Evolutionary conservation across 2,888 invertebrate species (phyloP).

Genomic region (Phyllotreta striolata): DNA sequence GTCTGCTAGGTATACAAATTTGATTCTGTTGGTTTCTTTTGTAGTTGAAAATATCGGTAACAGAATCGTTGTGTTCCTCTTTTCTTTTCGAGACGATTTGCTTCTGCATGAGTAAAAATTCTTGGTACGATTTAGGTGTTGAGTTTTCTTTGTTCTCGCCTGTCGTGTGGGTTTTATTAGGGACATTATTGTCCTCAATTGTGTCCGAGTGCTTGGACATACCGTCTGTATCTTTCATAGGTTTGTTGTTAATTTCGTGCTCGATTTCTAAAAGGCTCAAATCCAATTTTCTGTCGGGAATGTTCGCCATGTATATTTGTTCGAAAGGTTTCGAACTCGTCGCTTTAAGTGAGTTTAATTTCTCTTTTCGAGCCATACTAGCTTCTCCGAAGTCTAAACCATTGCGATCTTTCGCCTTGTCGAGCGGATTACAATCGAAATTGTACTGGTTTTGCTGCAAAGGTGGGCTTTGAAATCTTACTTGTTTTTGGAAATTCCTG

Average conservation of each 20-base stretch:
- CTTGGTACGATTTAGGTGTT: constrained; percentile 47
- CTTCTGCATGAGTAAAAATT: constrained; percentile 45
- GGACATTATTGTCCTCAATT: not conserved
- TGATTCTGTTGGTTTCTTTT: constrained; percentile 32
- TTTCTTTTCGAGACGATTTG: constrained; percentile 31
- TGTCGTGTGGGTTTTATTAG: not conserved
- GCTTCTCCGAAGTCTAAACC: constrained; percentile 17
- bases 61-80: constrained; percentile 41
- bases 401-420: constrained; percentile 21
- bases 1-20: not conserved
- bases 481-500: constrained; percentile 51
- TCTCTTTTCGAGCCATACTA: constrained; percentile 23
- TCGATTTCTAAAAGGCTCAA: constrained; percentile 57
- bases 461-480: constrained; percentile 55
- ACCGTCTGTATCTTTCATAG: constrained; percentile 15
- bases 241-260: constrained; percentile 27
- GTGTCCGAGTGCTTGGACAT: not conserved
- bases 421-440: constrained; percentile 33
- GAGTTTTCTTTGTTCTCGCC: constrained; percentile 35
- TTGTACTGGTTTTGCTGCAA: constrained; percentile 34
- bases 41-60: constrained; percentile 52
- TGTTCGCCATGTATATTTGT: constrained; percentile 59
- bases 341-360: not conserved
- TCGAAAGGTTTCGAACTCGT: constrained; percentile 47
- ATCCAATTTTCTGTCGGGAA: constrained; percentile 58